A percentile compares a stretch with the other conserved stretches of the same genome.
Conservation (phyloP, 2,888 invertebrate species). For the Mesoligia furuncula region DNA sequence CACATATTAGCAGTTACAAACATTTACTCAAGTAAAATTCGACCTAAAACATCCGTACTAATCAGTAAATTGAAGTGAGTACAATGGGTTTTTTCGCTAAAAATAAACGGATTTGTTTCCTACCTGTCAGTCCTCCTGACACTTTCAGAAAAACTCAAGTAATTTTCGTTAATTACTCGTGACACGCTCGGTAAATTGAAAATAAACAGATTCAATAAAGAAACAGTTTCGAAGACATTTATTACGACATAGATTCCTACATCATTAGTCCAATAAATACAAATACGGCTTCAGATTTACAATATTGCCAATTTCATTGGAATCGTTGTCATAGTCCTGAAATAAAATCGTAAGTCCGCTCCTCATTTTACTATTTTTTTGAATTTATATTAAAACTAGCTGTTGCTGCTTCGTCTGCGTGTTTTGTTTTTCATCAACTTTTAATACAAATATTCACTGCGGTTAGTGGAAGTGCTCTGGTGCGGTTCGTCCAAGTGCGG, state of each 20-base stretch:
- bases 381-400: neutral
- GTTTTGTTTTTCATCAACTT: neutral
- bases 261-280: slow-evolving; percentile 6
- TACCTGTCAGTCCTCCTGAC: neutral
- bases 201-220: neutral
- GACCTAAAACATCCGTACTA: neutral
- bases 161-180: no score
- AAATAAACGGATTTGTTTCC: slow-evolving; percentile 4
- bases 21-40: neutral
- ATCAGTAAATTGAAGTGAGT: neutral
- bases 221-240: neutral
- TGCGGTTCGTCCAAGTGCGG: no score
- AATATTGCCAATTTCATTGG: no score
- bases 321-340: no score
- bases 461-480: no score
- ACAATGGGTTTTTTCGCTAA: neutral
- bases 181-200: neutral
- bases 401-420: neutral
- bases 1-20: neutral
- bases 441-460: no score
- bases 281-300: neutral
- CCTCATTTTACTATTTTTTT: neutral
- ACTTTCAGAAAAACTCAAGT: neutral
- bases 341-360: neutral
- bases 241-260: slow-evolving; percentile 1